Evolutionary conservation across 2,888 invertebrate genomes (phyloP), one percentile per base, ranked within the genome.

Genomic region (Drosophila nr. perissopoda): DNA sequence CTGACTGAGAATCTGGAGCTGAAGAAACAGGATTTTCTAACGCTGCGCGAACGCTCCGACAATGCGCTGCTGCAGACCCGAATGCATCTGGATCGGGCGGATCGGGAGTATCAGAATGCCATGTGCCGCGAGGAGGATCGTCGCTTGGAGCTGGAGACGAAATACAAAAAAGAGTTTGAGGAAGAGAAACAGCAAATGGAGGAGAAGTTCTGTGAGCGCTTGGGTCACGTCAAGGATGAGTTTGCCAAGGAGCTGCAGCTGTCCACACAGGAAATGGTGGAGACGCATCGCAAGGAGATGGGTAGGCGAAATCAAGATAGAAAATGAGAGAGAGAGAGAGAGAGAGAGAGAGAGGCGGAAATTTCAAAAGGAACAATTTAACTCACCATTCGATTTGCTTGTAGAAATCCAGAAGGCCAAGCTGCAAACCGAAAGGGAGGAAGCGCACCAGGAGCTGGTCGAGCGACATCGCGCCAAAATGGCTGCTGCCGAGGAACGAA

Each of bases 161-260:
- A 83, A 38, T 85, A 93, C 25, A 90, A 89, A 29, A 77, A 90
- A 64, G 96, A 97, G 87, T 94, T 96, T 59, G 93, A 97, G 54
- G 94, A 95, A 81, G 94, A 96, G 65, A 94, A 97, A 91, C 95
- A 96, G 89, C 96, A 96, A 92, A 95, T 96, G 65, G 96, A 96
- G 87, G 95, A 96, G 92, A 94, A 94, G 10, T 96, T 97, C 91
- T 95, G 96, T 54, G 96, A 96, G 73, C 95, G 96, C 27, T 81
- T 93, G 56, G 88, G 88, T 54, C 92, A 93, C 67, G 92, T 93
- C 36, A 93, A 93, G 72, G 92, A 92, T n/a, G 93, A 93, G 66
- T 93, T 93, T 67, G 87, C 91, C 69, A 90, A 87, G 18, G 93
- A 93, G 76, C 69, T 93, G 59, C 91, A 91, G 66, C 78, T 90